Percentiles rank a stretch among this genome's conserved stretches.
Evolutionary conservation across 2,888 invertebrate genomes (phyloP).

Genomic region (Drosophila phalerata): DNA sequence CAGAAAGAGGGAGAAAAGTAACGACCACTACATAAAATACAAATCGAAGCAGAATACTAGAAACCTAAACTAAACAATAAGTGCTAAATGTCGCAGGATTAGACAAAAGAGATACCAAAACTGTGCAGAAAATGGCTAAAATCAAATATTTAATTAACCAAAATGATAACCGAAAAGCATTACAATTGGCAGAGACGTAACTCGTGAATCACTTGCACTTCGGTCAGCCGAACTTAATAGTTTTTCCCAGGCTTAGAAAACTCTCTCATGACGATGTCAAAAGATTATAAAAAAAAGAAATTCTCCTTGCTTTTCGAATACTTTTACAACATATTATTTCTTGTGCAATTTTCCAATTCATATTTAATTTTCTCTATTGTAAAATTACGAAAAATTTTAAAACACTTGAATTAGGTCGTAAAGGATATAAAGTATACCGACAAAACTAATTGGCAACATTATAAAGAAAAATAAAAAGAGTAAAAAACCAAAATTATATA

Average conservation of each 20-base stretch:
- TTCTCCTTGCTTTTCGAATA: conserved; percentile 44
- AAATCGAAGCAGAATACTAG: conserved; percentile 41
- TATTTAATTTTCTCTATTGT: conserved; percentile 21
- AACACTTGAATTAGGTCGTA: conserved; percentile 69
- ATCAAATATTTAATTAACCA: conserved; percentile 44
- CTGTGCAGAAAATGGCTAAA: conserved; percentile 44
- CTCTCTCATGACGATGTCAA: neutral
- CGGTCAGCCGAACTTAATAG: conserved; percentile 33
- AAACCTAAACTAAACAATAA: conserved; percentile 55
- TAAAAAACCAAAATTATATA: conserved; percentile 52
- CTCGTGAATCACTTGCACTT: conserved; percentile 14
- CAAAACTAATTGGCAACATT: conserved; percentile 69
- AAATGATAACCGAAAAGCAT: conserved; percentile 33
- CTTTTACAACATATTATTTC: conserved; percentile 46
- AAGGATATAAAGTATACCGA: conserved; percentile 85
- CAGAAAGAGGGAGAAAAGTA: conserved; percentile 5
- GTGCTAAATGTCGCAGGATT: conserved; percentile 56
- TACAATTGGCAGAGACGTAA: conserved; percentile 29
- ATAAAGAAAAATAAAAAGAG: conserved; percentile 18
- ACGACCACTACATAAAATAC: conserved; percentile 43
- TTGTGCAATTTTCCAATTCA: conserved; percentile 60
- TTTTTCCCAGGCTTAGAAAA: conserved; percentile 18
- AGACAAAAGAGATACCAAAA: conserved; percentile 73
- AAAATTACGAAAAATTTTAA: conserved; percentile 48
- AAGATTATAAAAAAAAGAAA: conserved; percentile 5